These are phyloP conservation scores for Syncerus caffer DNA, from an alignment of 2,797 vertebrate genomes.

Conservation along the genomic window DNA sequence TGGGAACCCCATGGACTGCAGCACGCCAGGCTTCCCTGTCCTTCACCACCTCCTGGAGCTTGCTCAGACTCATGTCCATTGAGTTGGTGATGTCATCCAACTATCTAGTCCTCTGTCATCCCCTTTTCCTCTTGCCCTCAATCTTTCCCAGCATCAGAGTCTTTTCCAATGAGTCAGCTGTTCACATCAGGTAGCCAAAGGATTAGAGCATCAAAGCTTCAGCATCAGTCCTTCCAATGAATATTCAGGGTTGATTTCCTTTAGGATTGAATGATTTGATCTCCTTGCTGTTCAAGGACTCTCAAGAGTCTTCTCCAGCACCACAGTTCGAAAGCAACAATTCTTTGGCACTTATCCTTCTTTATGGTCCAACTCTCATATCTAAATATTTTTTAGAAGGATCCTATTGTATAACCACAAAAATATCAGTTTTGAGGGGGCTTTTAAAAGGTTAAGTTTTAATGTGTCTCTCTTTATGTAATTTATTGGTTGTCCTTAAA, in stretches of 20 bases:
- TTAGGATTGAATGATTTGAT: neutral
- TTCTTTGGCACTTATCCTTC: neutral
- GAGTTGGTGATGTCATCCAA: neutral
- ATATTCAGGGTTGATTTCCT: neutral
- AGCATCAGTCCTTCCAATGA: neutral
- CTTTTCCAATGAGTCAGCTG: neutral
- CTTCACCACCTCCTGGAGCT: neutral
- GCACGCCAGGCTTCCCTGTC: neutral
- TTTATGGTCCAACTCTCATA: neutral
- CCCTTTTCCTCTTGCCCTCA: neutral
- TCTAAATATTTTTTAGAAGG: neutral
- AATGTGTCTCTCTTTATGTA: neutral
- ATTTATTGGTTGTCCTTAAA: neutral
- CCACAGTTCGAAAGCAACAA: neutral
- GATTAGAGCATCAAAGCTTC: neutral
- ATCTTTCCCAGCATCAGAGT: neutral
- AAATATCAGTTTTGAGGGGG: constrained; percentile 16
- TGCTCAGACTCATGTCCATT: neutral
- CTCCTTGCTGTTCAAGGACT: neutral
- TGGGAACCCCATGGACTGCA: neutral
- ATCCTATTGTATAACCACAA: neutral
- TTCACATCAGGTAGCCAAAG: neutral
- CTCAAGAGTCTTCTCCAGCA: neutral
- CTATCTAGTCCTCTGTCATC: neutral
- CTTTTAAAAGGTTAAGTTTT: constrained; percentile 28